Evolutionary conservation across 2,888 invertebrate genomes (phyloP).

Genomic region (Ormyrus rosae): DNA sequence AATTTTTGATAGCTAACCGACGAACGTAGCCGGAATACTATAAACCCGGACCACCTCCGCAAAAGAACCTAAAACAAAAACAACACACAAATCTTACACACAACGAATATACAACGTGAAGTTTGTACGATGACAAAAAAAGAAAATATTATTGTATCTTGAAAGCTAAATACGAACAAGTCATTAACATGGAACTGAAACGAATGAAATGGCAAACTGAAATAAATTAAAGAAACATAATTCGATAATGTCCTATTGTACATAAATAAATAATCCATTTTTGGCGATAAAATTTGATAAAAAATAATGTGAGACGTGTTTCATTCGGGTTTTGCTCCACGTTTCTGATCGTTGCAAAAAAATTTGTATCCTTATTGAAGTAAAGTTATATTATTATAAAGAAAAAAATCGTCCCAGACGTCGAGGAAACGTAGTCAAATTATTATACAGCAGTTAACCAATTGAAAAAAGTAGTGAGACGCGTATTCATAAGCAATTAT

Average conservation of each 20-base stretch:
- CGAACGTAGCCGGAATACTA: conserved; percentile 42
- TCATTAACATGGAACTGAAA: conserved; percentile 39
- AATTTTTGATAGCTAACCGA: conserved; percentile 38
- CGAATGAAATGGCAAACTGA: conserved; percentile 28
- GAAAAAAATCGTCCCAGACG: conserved; percentile 28
- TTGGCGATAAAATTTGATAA: conserved; percentile 40
- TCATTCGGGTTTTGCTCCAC: conserved; percentile 40
- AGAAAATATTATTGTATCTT: conserved; percentile 19
- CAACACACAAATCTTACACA: conserved; percentile 2
- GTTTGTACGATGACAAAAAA: conserved; percentile 11
- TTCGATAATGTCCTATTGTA: conserved; percentile 37
- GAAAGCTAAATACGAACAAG: conserved; percentile 12
- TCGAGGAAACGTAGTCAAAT: conserved; percentile 42
- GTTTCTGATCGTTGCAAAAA: conserved; percentile 32
- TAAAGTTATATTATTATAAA: conserved; percentile 40
- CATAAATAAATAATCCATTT: conserved; percentile 36
- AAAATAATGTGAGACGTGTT: conserved; percentile 11
- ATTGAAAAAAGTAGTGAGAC: conserved; percentile 51
- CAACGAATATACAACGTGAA: conserved; percentile 11
- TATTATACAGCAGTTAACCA: conserved; percentile 43
- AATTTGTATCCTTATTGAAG: conserved; percentile 40
- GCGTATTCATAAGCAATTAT: conserved; percentile 52
- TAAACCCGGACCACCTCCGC: conserved; percentile 61
- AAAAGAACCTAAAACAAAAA: conserved; percentile 43
- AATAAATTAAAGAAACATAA: conserved; percentile 17